Evolutionary conservation across 2,888 invertebrate species (phyloP), one percentile per base, ranked within the genome.

Genomic region (Acronicta leporina): DNA sequence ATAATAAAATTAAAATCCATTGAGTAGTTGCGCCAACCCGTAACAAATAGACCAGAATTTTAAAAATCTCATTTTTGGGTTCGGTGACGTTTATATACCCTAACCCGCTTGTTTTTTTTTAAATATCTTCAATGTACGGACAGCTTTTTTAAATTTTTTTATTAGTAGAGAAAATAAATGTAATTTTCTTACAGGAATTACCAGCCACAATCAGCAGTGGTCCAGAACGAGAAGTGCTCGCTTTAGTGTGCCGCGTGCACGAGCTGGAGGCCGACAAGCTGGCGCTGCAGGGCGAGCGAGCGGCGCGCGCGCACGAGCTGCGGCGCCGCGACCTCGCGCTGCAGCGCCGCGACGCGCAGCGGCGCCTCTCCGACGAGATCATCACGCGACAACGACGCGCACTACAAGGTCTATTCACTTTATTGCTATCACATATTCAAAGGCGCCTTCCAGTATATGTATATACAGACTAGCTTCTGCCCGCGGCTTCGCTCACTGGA

Each of bases 251-350:
- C 82, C 96, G 98, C 73, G 98, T 99, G 41, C 99, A 99, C 86
- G 98, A 98, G 90, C 94, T 99, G 57, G 99, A 99, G 91, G 98
- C 99, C 0, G 98, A 98, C 87, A 99, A 98, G 92, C 96, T 98
- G 91, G 98, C 98, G 77, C 94, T 98, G 79, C 98, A 98, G 90
- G 98, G 98, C 3, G 97, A 98, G 84, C 95, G 98, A 38, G 95
- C 98, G 58, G 97, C 98, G 47, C 95, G 98, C 25, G 97, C 98
- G 79, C 98, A 98, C 80, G 98, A 98, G 84, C 95, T 99, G 59
- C 95, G 98, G 43, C 95, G 98, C 61, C 95, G 98, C 47, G 98
- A 98, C 85, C 95, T 98, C 65, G 96, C 98, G 77, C 95, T 98
- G 68, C 95, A 98, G 71, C 95, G 98, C 20, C 97, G 97, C 58